These are phyloP conservation scores for Nerophis ophidion DNA, from an alignment of 2,113 vertebrate genomes.

Conservation along the genomic window DNA sequence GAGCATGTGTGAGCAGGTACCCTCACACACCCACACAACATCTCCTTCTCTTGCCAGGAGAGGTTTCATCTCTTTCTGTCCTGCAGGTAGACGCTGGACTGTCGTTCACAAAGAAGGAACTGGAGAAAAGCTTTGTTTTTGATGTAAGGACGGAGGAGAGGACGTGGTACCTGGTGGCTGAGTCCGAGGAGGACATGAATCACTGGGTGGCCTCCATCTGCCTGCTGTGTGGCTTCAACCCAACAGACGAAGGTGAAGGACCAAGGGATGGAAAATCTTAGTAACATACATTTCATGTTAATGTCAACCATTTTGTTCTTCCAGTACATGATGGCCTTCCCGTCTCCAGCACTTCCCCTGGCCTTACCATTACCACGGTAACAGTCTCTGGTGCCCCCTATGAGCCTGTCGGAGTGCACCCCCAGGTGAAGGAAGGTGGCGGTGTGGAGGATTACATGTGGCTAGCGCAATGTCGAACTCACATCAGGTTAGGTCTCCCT, in stretches of 20 bases:
- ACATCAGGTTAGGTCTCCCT: conserved; percentile 31
- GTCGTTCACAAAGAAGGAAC: conserved; percentile 81
- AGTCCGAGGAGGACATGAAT: conserved; percentile 90
- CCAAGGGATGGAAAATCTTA: too few relatives aligned
- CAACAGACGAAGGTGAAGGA: conserved; percentile 43
- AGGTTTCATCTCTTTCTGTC: neutral
- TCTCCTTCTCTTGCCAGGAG: neutral
- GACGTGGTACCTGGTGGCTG: conserved; percentile 89
- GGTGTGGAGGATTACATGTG: conserved; percentile 47
- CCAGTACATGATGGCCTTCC: conserved; percentile 19
- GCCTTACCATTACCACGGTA: neutral
- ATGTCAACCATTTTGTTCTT: neutral
- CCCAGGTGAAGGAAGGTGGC: neutral
- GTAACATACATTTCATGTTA: neutral
- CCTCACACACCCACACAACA: neutral
- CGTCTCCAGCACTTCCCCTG: neutral
- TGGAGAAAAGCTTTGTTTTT: conserved; percentile 84
- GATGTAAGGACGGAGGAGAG: conserved; percentile 81
- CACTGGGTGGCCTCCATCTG: conserved; percentile 86
- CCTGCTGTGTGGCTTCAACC: conserved; percentile 85
- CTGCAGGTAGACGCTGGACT: conserved; percentile 76
- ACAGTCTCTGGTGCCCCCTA: conserved; percentile 35
- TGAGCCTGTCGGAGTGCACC: conserved; percentile 24
- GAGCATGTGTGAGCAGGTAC: conserved; percentile 78
- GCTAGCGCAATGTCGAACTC: conserved; percentile 59